Percentiles rank a stretch among this genome's conserved stretches.
phyloP scores from a whole-genome alignment of 1,140 invertebrate species.

The Callitettix versicolor region DNA sequence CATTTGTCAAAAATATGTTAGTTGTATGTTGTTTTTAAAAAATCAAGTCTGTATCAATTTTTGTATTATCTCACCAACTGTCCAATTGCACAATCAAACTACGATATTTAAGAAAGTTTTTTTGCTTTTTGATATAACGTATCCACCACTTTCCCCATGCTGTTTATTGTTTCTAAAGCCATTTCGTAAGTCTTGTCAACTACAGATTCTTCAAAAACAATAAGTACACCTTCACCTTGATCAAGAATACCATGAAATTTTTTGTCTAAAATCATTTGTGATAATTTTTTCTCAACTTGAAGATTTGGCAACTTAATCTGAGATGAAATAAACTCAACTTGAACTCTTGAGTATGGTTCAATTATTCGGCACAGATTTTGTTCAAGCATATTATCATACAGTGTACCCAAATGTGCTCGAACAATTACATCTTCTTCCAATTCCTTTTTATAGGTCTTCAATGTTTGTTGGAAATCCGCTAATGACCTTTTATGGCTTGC shows the following conservation, averaged over 20 bases:
- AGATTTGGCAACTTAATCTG: conserved; percentile 80
- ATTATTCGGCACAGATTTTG: conserved; percentile 98
- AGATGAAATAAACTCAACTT: conserved; percentile 66
- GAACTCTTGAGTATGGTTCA: conserved; percentile 95
- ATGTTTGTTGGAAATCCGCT: conserved; percentile 84
- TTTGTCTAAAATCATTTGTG: conserved; percentile 99
- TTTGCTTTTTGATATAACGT: conserved; percentile 97
- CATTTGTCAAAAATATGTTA: no score
- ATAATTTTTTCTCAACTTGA: conserved; percentile 95
- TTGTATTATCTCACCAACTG: no score
- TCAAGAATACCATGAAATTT: conserved; percentile 95
- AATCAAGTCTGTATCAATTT: no score
- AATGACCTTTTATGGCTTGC: conserved; percentile 93
- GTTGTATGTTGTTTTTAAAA: no score
- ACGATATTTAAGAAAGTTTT: conserved; percentile 74
- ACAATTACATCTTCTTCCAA: conserved; percentile 95
- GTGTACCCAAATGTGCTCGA: conserved; percentile 84
- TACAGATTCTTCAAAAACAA: conserved; percentile 92
- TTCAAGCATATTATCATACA: conserved; percentile 98
- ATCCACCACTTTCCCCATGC: conserved; percentile 98
- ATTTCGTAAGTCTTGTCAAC: conserved; percentile 95
- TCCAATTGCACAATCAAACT: no score
- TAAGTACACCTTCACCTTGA: conserved; percentile 93
- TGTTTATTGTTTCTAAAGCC: conserved; percentile 92
- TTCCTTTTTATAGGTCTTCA: conserved; percentile 79